Base-by-base conservation (phyloP, 2,797 vertebrate species). In the Notolabrus celidotus region DNA sequence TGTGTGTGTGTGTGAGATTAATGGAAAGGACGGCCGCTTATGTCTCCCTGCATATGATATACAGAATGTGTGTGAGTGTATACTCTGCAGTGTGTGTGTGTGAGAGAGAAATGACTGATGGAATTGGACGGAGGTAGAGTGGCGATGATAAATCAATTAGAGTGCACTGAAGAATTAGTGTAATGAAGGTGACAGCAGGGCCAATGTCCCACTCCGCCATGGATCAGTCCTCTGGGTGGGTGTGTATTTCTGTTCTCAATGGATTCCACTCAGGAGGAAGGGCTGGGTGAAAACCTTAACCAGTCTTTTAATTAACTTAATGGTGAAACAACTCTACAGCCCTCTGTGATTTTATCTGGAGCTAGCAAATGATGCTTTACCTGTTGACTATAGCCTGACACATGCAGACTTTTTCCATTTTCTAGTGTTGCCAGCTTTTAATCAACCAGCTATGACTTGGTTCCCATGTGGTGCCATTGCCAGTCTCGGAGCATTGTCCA, bases 141-240 rank as follows among this genome's bases (percentile, higher is more conserved):
- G 71, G 66, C 52, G 43, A 85, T 90, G 74, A 87, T 89, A 83
- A 91, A 89, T 92, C 88, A 88, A 91, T 92, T 89, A 86, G 55
- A 82, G 71, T 82, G 84, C 10, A 25, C 52, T 39, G 58, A 55
- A 75, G 78, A 87, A 83, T 87, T 71, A 78, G 67, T 47, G 77
- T 85, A 83, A 88, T 88, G 79, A 89, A 84, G 77, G 84, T 70
- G 82, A 74, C 74, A 68, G 85, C 77, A 57, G 74, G 57, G 60
- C 63, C 70, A 38, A 10, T 52, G 67, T 81, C 77, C 80, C 79
- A 78, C 69, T 81, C 76, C 74, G 60, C 65, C 54, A 25, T 85
- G 80, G 86, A 76, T 92, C 79, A 77, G 39, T 60, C 31, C 43
- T 66, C 11, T 27, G 19, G 38, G 51, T 66, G 57, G 56, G 64